These are phyloP conservation scores for Falco novaeseelandiae DNA, from an alignment of 2,797 vertebrate species.

Conservation along the genomic window DNA sequence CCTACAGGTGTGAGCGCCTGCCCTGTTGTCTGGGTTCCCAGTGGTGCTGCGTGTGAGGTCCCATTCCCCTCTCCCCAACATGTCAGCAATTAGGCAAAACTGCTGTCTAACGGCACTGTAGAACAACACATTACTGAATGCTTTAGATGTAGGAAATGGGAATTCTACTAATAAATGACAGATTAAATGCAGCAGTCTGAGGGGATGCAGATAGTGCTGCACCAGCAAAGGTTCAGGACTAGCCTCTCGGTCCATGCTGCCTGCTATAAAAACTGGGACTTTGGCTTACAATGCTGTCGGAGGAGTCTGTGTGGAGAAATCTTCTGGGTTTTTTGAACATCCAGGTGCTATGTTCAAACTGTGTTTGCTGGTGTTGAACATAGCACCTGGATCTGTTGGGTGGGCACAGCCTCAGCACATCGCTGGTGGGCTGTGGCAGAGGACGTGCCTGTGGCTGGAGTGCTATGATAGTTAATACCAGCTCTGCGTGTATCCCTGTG, in stretches of 20 bases:
- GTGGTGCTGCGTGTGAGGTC: fast-evolving
- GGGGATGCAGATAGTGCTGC: not conserved
- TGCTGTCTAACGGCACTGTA: not conserved
- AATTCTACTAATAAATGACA: not conserved
- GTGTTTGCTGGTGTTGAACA: not conserved
- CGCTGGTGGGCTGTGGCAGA: not conserved
- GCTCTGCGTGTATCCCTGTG: not conserved
- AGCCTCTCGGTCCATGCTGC: not conserved
- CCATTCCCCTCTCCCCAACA: not conserved
- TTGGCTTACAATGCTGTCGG: fast-evolving
- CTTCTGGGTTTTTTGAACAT: not conserved
- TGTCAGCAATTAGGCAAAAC: not conserved
- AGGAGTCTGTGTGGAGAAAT: not conserved
- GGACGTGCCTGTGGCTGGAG: not conserved
- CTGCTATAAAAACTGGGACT: not conserved
- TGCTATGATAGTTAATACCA: too few relatives aligned
- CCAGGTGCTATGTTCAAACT: too few relatives aligned
- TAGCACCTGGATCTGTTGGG: not conserved
- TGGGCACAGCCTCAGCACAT: not conserved
- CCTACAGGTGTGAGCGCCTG: fast-evolving
- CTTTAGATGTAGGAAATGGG: not conserved
- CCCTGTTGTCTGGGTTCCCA: not conserved
- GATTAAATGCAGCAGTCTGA: not conserved
- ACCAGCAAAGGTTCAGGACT: fast-evolving
- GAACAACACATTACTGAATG: fast-evolving